Evolutionary conservation across 1,140 invertebrate genomes (phyloP), one percentile per base, ranked within the genome.

Genomic region (Drosophila tsacasi): DNA sequence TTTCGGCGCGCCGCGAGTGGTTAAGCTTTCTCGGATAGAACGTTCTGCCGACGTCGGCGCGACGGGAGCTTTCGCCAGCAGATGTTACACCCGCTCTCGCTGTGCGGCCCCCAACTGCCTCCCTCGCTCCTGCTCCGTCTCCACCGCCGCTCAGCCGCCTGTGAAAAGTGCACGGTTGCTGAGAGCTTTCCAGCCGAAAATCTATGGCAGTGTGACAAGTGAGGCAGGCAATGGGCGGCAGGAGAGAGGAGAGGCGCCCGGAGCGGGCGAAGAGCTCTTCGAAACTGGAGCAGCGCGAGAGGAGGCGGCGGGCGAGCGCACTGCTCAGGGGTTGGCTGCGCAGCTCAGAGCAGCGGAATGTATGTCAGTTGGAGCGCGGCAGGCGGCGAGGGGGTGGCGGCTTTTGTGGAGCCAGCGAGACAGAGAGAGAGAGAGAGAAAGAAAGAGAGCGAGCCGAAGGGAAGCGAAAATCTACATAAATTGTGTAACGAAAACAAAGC

Each of bases 1-100:
- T 92, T 83, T 91, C 79, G 92, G 91, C 84, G 72, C 75, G 77
- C 81, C 80, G 84, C 82, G 91, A 92, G 87, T 91, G 84, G 78
- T 87, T 92, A 91, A 92, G 91, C 91, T 92, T 92, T 92, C 67
- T 72, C 86, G 75, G 39, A 44, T 80, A 77, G 62, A 84, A 69
- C 68, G 52, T 82, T 84, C 82, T 81, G 68, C 57, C 67, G 54
- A 39, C 72, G 57, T 61, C 52, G 58, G 21, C 57, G 66, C 58
- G 59, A 47, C 68, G 61, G 21, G 57, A 91, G 87, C 80, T 87
- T 91, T 78, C 77, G 83, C 66, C 54, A 66, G 47, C 84, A 87
- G 83, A 86, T 86, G 84, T 83, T 87, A 69, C 72, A 46, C 47
- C 49, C 50, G 61, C 32, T 64, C 61, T 40, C 35, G 32, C 30